Percentiles rank a stretch among this genome's conserved stretches.
These are phyloP conservation scores for Melanargia galathea DNA, from an alignment of 2,888 invertebrate genomes.

Conservation along the genomic window DNA sequence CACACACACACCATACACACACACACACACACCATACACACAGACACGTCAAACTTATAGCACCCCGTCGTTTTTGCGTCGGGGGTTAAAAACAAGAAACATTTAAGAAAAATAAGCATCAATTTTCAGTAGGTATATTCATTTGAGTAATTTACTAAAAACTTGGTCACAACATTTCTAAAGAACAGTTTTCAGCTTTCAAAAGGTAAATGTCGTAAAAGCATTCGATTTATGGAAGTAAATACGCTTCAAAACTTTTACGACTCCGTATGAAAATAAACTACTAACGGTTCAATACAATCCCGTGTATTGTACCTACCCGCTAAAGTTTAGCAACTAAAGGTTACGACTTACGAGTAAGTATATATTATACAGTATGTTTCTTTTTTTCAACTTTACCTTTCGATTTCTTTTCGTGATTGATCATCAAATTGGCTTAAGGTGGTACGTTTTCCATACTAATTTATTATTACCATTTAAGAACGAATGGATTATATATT, in stretches of 20 bases:
- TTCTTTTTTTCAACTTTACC: not conserved
- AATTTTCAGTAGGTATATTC: not conserved
- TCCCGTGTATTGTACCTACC: slow-evolving; percentile 24
- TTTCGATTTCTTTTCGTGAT: not conserved
- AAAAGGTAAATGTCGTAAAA: slow-evolving; percentile 16
- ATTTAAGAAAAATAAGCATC: no score
- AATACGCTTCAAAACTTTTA: slow-evolving; percentile 20
- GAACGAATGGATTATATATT: no score
- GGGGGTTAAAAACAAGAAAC: no score
- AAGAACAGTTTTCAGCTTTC: not conserved
- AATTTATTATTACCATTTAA: no score
- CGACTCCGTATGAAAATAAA: slow-evolving; percentile 22
- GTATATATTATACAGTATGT: no score
- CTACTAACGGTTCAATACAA: slow-evolving; percentile 24
- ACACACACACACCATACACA: no score
- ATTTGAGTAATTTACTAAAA: not conserved
- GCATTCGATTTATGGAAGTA: slow-evolving; percentile 17
- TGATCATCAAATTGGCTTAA: not conserved
- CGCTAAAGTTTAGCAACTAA: slow-evolving; percentile 41
- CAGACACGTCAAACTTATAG: no score
- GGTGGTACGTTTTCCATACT: no score
- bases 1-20: no score
- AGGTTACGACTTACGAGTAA: no score
- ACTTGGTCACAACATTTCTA: not conserved
- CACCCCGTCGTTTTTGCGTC: no score